Conservation (phyloP, 2,797 vertebrate genomes). For the Scyliorhinus canicula region DNA sequence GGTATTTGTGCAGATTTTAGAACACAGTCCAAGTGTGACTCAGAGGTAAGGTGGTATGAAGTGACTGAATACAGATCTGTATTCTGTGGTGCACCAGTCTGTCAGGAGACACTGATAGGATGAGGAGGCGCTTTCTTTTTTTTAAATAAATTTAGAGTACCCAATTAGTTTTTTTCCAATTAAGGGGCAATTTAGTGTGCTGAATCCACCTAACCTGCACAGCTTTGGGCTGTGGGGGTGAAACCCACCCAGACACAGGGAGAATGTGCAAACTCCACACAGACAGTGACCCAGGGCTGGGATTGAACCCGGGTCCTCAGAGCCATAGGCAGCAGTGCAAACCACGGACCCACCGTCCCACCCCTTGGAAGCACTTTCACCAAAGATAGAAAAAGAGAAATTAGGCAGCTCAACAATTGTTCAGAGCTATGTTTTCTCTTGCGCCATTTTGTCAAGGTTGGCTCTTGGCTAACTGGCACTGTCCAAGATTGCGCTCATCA, state of each 20-base stretch:
- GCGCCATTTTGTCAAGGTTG: background rate
- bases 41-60: background rate
- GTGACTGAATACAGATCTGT: background rate
- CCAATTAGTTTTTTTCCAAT: too few species aligned
- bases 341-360: too few species aligned
- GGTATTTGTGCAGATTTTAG: background rate
- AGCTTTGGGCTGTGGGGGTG: too few species aligned
- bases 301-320: too few species aligned
- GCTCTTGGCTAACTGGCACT: background rate
- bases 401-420: background rate
- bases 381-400: background rate
- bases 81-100: background rate
- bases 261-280: too few species aligned
- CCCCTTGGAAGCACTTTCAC: background rate
- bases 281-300: too few species aligned
- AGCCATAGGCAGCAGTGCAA: too few species aligned
- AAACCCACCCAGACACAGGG: too few species aligned
- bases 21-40: background rate
- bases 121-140: background rate
- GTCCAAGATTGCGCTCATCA: background rate
- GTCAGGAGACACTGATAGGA: background rate
- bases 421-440: background rate
- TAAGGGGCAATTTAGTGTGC: too few species aligned
- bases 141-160: too few species aligned
- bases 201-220: too few species aligned